These are phyloP conservation scores for Rallus crepitans DNA, from an alignment of 2,797 vertebrate species.

Conservation along the genomic window DNA sequence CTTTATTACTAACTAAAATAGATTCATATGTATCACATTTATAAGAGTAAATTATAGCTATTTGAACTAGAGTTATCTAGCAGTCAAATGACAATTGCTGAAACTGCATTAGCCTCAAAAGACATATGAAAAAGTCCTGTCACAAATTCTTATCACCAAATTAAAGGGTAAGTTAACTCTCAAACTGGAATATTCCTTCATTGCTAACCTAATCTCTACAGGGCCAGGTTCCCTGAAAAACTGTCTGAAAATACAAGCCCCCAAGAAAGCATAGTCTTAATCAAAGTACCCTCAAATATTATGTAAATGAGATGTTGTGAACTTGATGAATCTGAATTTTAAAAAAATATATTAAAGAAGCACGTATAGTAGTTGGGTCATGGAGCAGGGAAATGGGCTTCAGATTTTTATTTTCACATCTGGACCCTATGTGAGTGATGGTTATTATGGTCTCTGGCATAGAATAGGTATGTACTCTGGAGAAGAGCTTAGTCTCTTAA, in stretches of 20 bases:
- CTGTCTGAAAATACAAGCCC: not conserved
- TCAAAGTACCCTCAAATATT: not conserved
- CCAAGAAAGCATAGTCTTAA: not conserved
- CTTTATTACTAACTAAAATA: not conserved
- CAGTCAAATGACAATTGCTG: not conserved
- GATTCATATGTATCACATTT: not conserved
- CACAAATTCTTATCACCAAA: not conserved
- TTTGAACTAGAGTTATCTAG: not conserved
- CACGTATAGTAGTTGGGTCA: not conserved
- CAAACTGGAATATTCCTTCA: not conserved
- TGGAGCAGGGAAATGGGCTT: not conserved
- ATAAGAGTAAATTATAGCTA: not conserved
- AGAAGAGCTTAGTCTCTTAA: not conserved
- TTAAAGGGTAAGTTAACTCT: not conserved
- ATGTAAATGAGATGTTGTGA: not conserved
- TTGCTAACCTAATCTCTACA: not conserved
- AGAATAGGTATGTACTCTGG: not conserved
- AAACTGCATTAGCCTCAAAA: not conserved
- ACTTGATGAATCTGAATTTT: not conserved
- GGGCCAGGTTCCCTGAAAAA: not conserved
- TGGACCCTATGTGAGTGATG: not conserved
- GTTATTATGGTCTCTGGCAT: not conserved
- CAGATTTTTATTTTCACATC: not conserved
- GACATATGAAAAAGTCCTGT: not conserved
- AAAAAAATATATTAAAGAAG: not conserved